Base-by-base conservation (phyloP, 2,797 vertebrate species). In the Knipowitschia caucasica region DNA sequence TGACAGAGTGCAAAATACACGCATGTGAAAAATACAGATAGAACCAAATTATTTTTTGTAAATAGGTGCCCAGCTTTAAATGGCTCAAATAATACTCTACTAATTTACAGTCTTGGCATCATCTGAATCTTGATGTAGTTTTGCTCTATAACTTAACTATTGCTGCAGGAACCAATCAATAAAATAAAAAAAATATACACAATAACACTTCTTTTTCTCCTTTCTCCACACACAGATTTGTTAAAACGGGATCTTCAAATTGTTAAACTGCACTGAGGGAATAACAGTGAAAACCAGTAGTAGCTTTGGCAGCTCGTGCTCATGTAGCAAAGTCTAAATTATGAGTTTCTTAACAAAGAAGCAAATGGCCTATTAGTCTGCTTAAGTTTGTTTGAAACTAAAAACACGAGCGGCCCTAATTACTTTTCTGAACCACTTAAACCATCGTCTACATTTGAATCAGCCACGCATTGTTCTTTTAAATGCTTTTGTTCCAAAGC, bases 341-440 rank as follows among this genome's bases (percentile, higher is more conserved):
- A 45, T 50, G 31, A 71, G 52, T 64, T 66, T 68, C 64, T 56
- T 39, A 64, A 66, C 55, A 79, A 62, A 66, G 53, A 62, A 50
- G 57, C 35, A 73, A 77, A 69, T 51, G 51, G 47, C 55, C 59
- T 57, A 70, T 75, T 68, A 67, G 55, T 61, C 60, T 46, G 38
- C 15, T 62, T 33, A 73, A 65, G 50, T 56, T 62, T 64, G 66
- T 62, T 67, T 62, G 62, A 69, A 78, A 68, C 18, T 54, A 67
- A 54, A 75, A 75, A 68, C 57, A 68, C 68, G 45, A 65, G 26
- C 14, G 49, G 39, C 23, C 52, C 38, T 61, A 70, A 64, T 71
- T 62, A 71, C 56, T 66, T 66, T 66, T 71, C 62, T 59, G 62
- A 30, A 25, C 61, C 62, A 72, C 62, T 69, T 69, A 66, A 80